Conservation (phyloP, 2,888 invertebrate genomes). For the Diaphora mendica region DNA sequence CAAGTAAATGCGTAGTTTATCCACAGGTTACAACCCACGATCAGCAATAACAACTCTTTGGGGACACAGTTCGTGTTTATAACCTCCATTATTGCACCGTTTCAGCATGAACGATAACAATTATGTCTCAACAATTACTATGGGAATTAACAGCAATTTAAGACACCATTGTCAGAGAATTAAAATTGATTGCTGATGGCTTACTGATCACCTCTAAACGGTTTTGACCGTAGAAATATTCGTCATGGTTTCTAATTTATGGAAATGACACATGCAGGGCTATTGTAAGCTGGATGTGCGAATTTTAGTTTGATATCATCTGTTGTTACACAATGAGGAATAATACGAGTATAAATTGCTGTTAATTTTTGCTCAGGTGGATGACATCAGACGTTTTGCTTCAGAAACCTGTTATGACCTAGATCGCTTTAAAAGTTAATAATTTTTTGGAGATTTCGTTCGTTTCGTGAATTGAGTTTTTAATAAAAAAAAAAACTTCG, state of each 20-base stretch:
- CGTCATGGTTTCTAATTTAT: conserved; percentile 65
- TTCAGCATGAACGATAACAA: conserved; percentile 22
- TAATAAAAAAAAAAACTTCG: too few relatives aligned
- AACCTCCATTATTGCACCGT: conserved; percentile 1
- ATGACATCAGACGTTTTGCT: conserved; percentile 20
- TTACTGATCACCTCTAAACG: conserved; percentile 32
- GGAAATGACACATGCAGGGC: conserved; percentile 45
- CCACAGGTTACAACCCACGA: neutral
- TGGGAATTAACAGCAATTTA: conserved; percentile 45
- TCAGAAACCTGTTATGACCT: conserved; percentile 13
- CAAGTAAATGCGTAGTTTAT: neutral
- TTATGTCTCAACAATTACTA: conserved; percentile 33
- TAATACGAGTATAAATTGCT: conserved; percentile 16
- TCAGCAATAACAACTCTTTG: conserved; percentile 16
- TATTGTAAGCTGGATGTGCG: conserved; percentile 42
- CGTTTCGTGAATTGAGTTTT: neutral
- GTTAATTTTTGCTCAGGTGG: conserved; percentile 18
- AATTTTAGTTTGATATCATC: conserved; percentile 31
- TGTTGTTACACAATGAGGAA: conserved; percentile 29
- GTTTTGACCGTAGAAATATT: conserved; percentile 35
- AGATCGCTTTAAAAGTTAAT: conserved; percentile 7
- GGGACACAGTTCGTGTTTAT: conserved; percentile 16
- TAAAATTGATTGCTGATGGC: conserved; percentile 47
- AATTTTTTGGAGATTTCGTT: conserved; percentile 8
- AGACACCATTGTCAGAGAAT: conserved; percentile 37